Conservation (phyloP, 1,140 invertebrate species). For the Vanessa atalanta region DNA sequence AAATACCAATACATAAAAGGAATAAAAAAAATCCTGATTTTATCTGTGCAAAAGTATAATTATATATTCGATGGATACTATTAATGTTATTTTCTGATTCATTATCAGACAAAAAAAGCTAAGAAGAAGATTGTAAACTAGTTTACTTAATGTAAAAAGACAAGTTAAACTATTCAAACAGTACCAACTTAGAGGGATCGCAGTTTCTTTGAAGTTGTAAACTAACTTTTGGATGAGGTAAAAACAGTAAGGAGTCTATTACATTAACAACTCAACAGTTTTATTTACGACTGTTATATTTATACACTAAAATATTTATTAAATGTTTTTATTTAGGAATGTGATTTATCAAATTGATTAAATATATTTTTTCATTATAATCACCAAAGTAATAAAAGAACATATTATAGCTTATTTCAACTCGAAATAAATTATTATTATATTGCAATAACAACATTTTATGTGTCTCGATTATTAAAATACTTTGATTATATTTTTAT, state of each 20-base stretch:
- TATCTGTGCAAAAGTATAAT: too few species aligned
- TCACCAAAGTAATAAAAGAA: too few species aligned
- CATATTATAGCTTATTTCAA: too few species aligned
- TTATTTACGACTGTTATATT: background rate
- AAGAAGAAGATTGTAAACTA: slow-evolving; percentile 3
- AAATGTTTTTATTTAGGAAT: background rate
- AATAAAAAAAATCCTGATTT: too few species aligned
- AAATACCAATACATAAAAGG: too few species aligned
- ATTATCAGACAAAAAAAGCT: background rate
- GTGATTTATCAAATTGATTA: too few species aligned
- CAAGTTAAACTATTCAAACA: slow-evolving; percentile 5
- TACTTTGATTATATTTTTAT: too few species aligned
- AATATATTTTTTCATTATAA: too few species aligned
- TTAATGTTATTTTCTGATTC: background rate
- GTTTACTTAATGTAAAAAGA: slow-evolving; percentile 1
- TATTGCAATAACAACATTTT: too few species aligned
- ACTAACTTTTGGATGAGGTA: slow-evolving; percentile 13
- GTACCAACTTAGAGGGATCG: slow-evolving; percentile 7
- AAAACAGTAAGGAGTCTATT: slow-evolving; percentile 4
- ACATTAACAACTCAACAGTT: slow-evolving; percentile 8
- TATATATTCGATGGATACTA: too few species aligned
- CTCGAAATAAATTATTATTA: too few species aligned
- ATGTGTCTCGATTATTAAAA: too few species aligned
- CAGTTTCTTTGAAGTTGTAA: slow-evolving; percentile 12
- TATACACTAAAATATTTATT: background rate